Evolutionary conservation across 2,888 invertebrate genomes (phyloP), one percentile per base, ranked within the genome.

Genomic region (Drosophila kambysellisi): DNA sequence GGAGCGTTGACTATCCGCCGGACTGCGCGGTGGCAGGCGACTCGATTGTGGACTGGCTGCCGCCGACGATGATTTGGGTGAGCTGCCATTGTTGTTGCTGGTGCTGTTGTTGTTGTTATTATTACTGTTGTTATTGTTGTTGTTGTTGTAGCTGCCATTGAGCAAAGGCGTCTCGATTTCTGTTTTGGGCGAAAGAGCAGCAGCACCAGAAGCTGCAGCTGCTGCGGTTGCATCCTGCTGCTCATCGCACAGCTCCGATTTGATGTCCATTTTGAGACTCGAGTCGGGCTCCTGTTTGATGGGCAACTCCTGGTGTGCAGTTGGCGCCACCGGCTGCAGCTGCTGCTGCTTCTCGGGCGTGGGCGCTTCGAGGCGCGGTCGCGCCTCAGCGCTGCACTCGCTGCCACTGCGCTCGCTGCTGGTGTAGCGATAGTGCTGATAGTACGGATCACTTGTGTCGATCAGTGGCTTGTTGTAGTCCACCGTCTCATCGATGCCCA

Each of bases 401-500:
- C 97, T 97, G 37, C 97, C 97, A 89, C 97, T 97, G 73, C 97
- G 94, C 90, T 97, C 97, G 77, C 97, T 92, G 83, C 81, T 94
- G 91, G 89, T 97, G 95, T 93, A 97, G 95, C 92, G 95, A 94
- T 80, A 97, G 92, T 92, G 92, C 75, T 92, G 92, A 89, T 97
- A 95, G 90, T 95, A 97, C 95, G 97, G 97, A 11, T 97, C 97
- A 91, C 97, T 96, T 2, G 96, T 96, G 91, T 98, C 98, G 54
- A 98, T 97, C 76, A 98, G 92, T 0, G 98, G 98, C 93, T 98
- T 98, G 20, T 98, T 98, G 92, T 98, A 98, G 93, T 98, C 98
- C 68, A 97, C 97, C 89, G 97, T 97, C 93, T 98, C 98, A 91
- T 98, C 98, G 92, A 98, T 98, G 60, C 98, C 98, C 89, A 98